Evolutionary conservation across 1,140 invertebrate species (phyloP), one percentile per base, ranked within the genome.

Genomic region (Daktulosphaira vitifoliae): DNA sequence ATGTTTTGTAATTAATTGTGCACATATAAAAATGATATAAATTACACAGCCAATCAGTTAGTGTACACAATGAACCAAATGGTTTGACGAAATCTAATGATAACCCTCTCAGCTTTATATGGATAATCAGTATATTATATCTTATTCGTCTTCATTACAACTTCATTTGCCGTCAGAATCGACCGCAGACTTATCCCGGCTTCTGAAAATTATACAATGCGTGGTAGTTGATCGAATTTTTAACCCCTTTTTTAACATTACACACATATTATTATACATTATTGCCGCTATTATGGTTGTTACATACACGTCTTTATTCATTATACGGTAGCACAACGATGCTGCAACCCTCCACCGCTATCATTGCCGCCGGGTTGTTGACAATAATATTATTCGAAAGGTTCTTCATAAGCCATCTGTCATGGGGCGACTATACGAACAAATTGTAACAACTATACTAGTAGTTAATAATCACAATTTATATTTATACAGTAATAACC

Each of bases 341-440:
- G 29, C 22, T 5, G 16, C 54, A 1, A 44, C 53, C 54, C 5
- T 6, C 29, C 29, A n/a, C n/a, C 29, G 5, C 29, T 6, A 11
- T 33, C 11, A 33, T 11, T 11, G 29, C 54, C 54, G 54, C 39
- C 54, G 38, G 54, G 54, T 59, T 44, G 54, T 59, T 59, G 54
- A 59, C 54, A 59, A 59, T 59, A 59, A 59, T 33, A 33, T 59
- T 59, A 59, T 59, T 59, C 54, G 23, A 38, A 59, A 37, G 54
- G 54, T 20, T 59, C 54, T 37, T 22, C 54, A 38, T 23, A 13
- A 44, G 39, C 54, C 54, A 59, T 59, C 54, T 59, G 54, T 59
- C 54, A 22, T 16, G 9, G 18, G 9, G 51, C 25, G 11, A 56
- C 22, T 39, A 38, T 59, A 59, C 20, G 26, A 59, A 46, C 39